Base-by-base conservation (phyloP, 2,797 vertebrate species). In the Spinibarbus caldwelli region DNA sequence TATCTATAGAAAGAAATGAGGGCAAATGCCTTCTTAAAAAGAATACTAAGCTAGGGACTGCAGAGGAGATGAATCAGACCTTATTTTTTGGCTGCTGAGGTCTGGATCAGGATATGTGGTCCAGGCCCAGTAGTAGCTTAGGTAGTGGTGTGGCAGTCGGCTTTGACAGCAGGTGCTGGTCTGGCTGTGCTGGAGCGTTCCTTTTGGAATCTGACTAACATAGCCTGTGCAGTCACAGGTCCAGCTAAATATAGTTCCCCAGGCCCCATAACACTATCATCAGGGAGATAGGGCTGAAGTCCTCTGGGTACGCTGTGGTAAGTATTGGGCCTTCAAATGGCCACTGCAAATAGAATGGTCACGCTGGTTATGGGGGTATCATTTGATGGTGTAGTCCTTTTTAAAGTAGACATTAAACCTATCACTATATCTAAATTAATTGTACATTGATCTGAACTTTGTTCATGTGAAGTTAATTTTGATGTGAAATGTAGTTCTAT, bases 211-310 rank as follows among this genome's bases (percentile, higher is more conserved):
- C 86, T 86, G 83, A 86, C 84, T 85, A 84, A 81, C 68, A 87
- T 86, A 84, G 87, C 81, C 78, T 87, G 83, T 86, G 68, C 80
- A 88, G 90, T 90, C 89, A 89, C 85, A 87, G 86, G 86, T 85
- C 49, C 80, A 45, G 89, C 81, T 92, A 92, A 89, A 91, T 90
- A 91, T 91, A 92, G 87, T 57, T 84, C 49, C 81, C 66, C 68
- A 81, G 84, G 86, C 59, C 83, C 86, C 80, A 86, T 82, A 88
- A 83, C 77, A 88, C 83, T 89, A 91, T 91, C 89, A 88, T 88
- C 75, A 86, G 83, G 68, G 81, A 86, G 90, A 90, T 88, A 90
- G 83, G 73, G 70, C 54, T 83, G 3, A 82, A 79, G 77, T 23
- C 59, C 78, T 77, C 34, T 82, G 81, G 71, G 81, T 82, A 82